Evolutionary conservation across 2,888 invertebrate species (phyloP).

Genomic region (Diarsia rubi): DNA sequence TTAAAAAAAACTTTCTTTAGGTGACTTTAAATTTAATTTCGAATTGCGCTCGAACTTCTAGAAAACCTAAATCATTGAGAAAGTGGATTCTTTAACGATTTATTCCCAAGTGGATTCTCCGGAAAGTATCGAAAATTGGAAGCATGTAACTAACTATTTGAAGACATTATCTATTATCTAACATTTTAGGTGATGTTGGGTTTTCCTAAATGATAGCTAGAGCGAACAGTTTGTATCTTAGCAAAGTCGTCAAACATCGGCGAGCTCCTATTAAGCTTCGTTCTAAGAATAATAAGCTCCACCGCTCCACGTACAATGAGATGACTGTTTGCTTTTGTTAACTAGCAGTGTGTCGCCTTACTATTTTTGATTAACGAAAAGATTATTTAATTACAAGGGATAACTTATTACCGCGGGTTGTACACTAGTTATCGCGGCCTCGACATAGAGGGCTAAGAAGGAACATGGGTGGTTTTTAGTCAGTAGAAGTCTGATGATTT

Average conservation of each 20-base stretch:
- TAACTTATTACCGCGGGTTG: background rate
- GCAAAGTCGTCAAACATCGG: background rate
- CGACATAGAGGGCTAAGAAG: too few relatives aligned
- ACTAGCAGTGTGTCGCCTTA: too few relatives aligned
- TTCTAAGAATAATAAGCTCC: background rate
- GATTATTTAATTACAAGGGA: background rate
- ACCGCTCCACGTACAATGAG: background rate
- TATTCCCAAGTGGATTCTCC: constrained; percentile 13
- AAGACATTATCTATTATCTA: background rate
- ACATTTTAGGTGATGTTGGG: background rate
- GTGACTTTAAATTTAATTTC: constrained; percentile 53
- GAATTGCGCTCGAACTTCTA: constrained; percentile 19
- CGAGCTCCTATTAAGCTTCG: background rate
- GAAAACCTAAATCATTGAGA: constrained; percentile 31
- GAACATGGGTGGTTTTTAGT: too few relatives aligned
- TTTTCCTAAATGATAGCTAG: background rate
- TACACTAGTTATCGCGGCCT: too few relatives aligned
- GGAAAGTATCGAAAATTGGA: background rate
- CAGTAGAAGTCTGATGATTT: too few relatives aligned
- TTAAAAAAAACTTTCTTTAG: constrained; percentile 28
- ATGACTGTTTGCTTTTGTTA: background rate
- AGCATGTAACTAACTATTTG: background rate
- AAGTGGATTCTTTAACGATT: constrained; percentile 41
- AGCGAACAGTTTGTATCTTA: background rate
- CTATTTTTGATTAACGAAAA: too few relatives aligned